Percentiles rank a stretch among this genome's conserved stretches.
phyloP scores from a whole-genome alignment of 2,113 vertebrate species.

The Hiodon tergisus region DNA sequence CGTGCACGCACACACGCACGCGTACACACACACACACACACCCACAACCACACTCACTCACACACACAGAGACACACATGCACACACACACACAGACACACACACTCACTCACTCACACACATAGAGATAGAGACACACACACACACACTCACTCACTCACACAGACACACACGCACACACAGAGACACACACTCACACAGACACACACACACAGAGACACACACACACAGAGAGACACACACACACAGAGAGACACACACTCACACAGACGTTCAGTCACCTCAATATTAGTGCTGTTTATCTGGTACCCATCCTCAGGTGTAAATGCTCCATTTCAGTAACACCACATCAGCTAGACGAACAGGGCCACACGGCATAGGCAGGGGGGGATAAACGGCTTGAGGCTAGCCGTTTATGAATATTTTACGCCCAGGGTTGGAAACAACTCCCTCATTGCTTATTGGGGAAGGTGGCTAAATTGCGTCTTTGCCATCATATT shows the following conservation, averaged over 20 bases:
- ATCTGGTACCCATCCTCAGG: slow-evolving; percentile 47
- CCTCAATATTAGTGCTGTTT: slow-evolving; percentile 70
- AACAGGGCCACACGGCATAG: slow-evolving; percentile 37
- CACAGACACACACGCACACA: slow-evolving; percentile 40
- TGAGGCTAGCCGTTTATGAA: slow-evolving; percentile 61
- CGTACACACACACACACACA: background rate
- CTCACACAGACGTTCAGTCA: slow-evolving; percentile 48
- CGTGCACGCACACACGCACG: slow-evolving; percentile 9
- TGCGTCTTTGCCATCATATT: slow-evolving; percentile 34
- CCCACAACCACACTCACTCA: background rate
- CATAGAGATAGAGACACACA: no score
- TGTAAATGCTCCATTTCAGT: slow-evolving; percentile 60
- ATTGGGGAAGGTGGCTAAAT: slow-evolving; percentile 47
- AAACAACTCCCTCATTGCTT: slow-evolving; percentile 53
- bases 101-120: background rate
- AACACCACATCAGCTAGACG: slow-evolving; percentile 68
- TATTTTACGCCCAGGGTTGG: slow-evolving; percentile 62
- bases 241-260: slow-evolving; percentile 14
- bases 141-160: background rate
- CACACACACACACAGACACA: slow-evolving; percentile 10
- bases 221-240: slow-evolving; percentile 16
- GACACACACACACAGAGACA: slow-evolving; percentile 37
- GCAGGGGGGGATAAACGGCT: slow-evolving; percentile 49
- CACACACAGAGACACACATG: no score
- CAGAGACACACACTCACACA: slow-evolving; percentile 21